Conservation (phyloP, 2,113 vertebrate genomes). For the Otis tarda region DNA sequence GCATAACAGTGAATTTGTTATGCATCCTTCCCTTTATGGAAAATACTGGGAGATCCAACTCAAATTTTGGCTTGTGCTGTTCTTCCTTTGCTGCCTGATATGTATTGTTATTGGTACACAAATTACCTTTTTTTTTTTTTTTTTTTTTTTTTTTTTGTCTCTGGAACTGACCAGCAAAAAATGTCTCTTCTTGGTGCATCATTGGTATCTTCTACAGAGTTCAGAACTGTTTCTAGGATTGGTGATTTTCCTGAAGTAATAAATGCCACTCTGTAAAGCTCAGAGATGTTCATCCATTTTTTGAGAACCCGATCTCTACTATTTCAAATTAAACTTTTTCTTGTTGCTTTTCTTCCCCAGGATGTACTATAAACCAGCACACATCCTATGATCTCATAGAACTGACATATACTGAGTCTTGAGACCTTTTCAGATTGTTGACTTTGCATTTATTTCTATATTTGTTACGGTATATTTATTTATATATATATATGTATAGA, state of each 20-base stretch:
- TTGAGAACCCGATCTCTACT: not conserved
- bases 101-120: not conserved
- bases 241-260: not conserved
- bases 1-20: not conserved
- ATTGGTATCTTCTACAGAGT: not conserved
- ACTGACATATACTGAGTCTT: not conserved
- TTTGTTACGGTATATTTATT: not conserved
- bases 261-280: not conserved
- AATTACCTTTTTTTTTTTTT: not conserved
- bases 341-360: not conserved
- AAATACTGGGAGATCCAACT: not conserved
- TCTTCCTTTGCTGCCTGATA: not conserved
- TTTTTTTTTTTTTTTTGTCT: not conserved
- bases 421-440: not conserved
- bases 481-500: not conserved
- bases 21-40: not conserved
- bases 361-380: not conserved
- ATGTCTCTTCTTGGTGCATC: not conserved
- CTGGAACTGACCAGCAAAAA: not conserved
- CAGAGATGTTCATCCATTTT: not conserved
- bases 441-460: not conserved
- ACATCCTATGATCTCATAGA: accelerated
- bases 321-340: not conserved
- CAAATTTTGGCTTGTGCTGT: not conserved
- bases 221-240: not conserved